These are phyloP conservation scores for Scleropages formosus DNA, from an alignment of 2,797 vertebrate genomes.

Conservation along the genomic window DNA sequence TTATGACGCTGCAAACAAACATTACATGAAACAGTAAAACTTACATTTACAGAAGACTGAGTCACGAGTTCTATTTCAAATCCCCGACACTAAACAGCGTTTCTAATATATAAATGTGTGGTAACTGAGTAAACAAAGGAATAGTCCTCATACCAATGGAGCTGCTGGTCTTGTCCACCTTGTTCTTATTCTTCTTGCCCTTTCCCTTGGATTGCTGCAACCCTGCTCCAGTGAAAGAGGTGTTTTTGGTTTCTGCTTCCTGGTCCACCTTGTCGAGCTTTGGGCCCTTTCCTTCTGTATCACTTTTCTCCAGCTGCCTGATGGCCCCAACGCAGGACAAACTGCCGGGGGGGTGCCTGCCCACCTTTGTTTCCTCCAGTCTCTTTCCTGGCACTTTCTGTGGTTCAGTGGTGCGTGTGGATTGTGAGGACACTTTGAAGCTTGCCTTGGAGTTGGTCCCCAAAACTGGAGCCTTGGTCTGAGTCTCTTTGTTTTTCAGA, in stretches of 20 bases:
- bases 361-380: slow-evolving; percentile 58
- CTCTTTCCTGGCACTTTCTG: slow-evolving; percentile 63
- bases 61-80: too few relatives aligned
- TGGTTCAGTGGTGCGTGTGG: slow-evolving; percentile 53
- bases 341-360: slow-evolving; percentile 57
- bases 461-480: slow-evolving; percentile 46
- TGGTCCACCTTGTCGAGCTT: slow-evolving; percentile 54
- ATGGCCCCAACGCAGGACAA: slow-evolving; percentile 45
- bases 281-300: slow-evolving; percentile 54
- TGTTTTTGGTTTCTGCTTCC: slow-evolving; percentile 61
- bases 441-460: slow-evolving; percentile 55
- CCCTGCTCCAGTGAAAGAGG: slow-evolving; percentile 49
- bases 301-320: slow-evolving; percentile 59
- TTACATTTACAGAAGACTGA: too few relatives aligned
- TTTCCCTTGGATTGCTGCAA: slow-evolving; percentile 83
- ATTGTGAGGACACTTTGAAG: slow-evolving; percentile 50
- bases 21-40: background rate
- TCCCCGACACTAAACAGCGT: background rate
- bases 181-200: slow-evolving; percentile 89
- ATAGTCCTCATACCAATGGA: slow-evolving; percentile 74
- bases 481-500: slow-evolving; percentile 57
- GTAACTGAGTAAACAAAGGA: background rate
- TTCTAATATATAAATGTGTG: background rate
- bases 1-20: background rate
- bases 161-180: slow-evolving; percentile 81